Percentiles rank a stretch among this genome's conserved stretches.
These are phyloP conservation scores for Chondrosia reniformis DNA, from an alignment of 37 sponge, comb jelly and placozoan genomes.

Conservation along the genomic window DNA sequence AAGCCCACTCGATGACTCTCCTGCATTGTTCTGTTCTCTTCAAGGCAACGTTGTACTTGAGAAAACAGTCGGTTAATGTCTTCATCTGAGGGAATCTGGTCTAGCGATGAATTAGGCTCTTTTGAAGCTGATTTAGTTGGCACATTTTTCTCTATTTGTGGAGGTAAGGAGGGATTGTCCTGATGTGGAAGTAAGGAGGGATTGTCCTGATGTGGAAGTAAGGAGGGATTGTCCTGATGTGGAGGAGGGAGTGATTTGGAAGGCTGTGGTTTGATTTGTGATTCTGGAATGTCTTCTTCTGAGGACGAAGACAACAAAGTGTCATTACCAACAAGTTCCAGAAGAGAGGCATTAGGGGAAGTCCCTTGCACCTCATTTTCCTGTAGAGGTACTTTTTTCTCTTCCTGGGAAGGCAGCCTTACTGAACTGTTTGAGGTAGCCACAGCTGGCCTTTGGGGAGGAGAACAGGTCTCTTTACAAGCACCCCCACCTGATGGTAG, in stretches of 20 bases:
- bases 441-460: neutral
- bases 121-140: neutral
- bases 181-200: neutral
- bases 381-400: neutral
- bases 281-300: neutral
- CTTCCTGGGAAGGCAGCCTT: neutral
- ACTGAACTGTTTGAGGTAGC: neutral
- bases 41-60: slow-evolving; percentile 35
- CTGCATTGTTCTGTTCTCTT: slow-evolving; percentile 18
- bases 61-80: slow-evolving; percentile 49
- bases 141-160: too few species aligned
- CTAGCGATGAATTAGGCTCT: neutral
- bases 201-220: neutral
- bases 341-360: neutral
- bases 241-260: too few species aligned
- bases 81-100: slow-evolving; percentile 63
- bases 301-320: neutral
- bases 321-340: neutral
- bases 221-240: neutral
- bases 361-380: neutral
- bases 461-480: neutral
- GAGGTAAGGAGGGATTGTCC: neutral
- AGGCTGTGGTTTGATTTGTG: too few species aligned
- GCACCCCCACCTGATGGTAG: neutral
- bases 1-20: slow-evolving; percentile 5